Evolutionary conservation across 1,140 invertebrate species (phyloP), one percentile per base, ranked within the genome.

Genomic region (Micrasema longulum): DNA sequence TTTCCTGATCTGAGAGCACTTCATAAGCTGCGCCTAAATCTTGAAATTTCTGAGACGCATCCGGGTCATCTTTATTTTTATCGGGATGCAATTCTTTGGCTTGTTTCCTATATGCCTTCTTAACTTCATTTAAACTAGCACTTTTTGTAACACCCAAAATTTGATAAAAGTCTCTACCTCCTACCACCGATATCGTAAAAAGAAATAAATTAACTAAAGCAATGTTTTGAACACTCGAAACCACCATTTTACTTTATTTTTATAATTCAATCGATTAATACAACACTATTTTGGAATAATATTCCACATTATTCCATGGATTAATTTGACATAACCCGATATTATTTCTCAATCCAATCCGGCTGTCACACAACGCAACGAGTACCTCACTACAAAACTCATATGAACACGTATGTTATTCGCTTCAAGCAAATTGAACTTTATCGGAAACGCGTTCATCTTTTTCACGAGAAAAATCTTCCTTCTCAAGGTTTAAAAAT

Each of bases 61-160:
- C 88, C 12, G 95, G 94, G 87, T 99, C 97, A 84, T 96, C 92
- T 83, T 92, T 91, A 83, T 99, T 99, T 81, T 98, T 98, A 80
- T 99, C 98, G 14, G 98, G 98, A 91, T 99, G 98, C 43, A 98
- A 82, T 83, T 98, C 95, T 85, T 98, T 99, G 0, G 98, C 98
- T 81, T 97, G 82, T 77, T 91, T 93, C 77, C 98, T 88, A 80
- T 99, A 99, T 2, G 97, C 97, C 86, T 99, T 98, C 84, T 99
- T 99, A 43, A 99, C 96, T 83, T 98, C 93, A 86, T 99, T 96
- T 52, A 91, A 90, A 77, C 87, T 94, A 16, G 98, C 97, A 80
- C 88, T 90, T 81, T 88, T 90, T 16, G 91, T 84, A 72, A 99
- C 89, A 77, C 93, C 92, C 36, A 99, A 87, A 80, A 99, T 99